These are phyloP conservation scores for Pinctada fucata DNA, from an alignment of 2,888 invertebrate genomes.

Conservation along the genomic window DNA sequence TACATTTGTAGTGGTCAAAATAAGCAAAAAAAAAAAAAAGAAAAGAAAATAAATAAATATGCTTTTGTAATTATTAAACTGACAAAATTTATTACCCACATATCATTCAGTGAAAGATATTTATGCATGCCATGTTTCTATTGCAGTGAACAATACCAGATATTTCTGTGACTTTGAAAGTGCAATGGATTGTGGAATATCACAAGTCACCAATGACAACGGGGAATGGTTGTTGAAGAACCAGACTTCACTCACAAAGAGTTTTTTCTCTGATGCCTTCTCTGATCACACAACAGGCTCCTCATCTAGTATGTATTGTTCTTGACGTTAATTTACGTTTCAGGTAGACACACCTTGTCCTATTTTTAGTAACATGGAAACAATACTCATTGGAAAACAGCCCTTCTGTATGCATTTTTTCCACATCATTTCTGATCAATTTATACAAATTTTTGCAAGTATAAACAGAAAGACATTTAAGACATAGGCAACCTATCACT, in stretches of 20 bases:
- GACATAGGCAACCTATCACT: too few relatives aligned
- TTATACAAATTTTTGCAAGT: too few relatives aligned
- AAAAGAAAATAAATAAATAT: neutral
- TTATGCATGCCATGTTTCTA: neutral
- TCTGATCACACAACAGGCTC: constrained; percentile 58
- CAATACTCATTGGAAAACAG: too few relatives aligned
- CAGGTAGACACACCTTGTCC: too few relatives aligned
- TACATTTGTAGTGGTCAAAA: too few relatives aligned
- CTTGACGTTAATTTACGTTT: neutral
- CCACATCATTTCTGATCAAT: too few relatives aligned
- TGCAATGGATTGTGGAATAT: constrained; percentile 62
- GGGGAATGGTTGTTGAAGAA: constrained; percentile 64
- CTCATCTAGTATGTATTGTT: constrained; percentile 47
- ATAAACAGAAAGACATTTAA: too few relatives aligned
- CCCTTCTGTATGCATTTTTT: too few relatives aligned
- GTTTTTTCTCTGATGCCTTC: constrained; percentile 39
- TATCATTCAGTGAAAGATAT: constrained; percentile 1
- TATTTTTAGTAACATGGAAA: neutral
- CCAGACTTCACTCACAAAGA: constrained; percentile 43
- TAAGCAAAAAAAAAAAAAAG: neutral
- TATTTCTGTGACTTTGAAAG: constrained; percentile 68
- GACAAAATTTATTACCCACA: neutral
- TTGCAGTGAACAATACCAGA: constrained; percentile 9
- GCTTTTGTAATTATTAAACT: neutral
- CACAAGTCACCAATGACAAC: constrained; percentile 56